phyloP scores from a whole-genome alignment of 2,113 vertebrate species.

The Rynchops niger region DNA sequence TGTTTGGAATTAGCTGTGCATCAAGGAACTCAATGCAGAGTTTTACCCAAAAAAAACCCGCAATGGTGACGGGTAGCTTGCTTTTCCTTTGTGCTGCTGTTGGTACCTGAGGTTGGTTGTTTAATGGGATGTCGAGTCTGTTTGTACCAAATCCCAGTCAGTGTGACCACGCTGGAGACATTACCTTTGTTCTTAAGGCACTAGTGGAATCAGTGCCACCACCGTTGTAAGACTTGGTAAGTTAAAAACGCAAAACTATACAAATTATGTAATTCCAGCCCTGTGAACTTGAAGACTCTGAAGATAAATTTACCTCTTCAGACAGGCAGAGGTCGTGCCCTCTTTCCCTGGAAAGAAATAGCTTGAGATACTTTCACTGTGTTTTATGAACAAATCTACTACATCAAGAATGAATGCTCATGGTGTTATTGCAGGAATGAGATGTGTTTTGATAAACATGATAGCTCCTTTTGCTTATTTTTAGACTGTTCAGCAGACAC shows the following conservation, averaged over 20 bases:
- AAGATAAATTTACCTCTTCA: neutral
- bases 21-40: neutral
- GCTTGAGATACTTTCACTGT: neutral
- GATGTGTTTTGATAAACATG: conserved; percentile 12
- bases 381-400: neutral
- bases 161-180: neutral
- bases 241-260: neutral
- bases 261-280: neutral
- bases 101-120: neutral
- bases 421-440: neutral
- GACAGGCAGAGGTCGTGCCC: neutral
- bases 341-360: neutral
- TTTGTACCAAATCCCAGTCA: neutral
- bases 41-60: neutral
- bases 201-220: neutral
- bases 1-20: neutral
- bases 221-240: neutral
- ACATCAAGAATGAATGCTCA: neutral
- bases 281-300: neutral
- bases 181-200: neutral
- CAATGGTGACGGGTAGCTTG: neutral
- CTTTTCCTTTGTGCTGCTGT: neutral
- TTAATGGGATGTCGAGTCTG: neutral
- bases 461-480: conserved; percentile 45
- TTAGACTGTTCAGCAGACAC: conserved; percentile 92